These are phyloP conservation scores for Reinhardtius hippoglossoides DNA, from an alignment of 2,113 vertebrate genomes.

Conservation along the genomic window DNA sequence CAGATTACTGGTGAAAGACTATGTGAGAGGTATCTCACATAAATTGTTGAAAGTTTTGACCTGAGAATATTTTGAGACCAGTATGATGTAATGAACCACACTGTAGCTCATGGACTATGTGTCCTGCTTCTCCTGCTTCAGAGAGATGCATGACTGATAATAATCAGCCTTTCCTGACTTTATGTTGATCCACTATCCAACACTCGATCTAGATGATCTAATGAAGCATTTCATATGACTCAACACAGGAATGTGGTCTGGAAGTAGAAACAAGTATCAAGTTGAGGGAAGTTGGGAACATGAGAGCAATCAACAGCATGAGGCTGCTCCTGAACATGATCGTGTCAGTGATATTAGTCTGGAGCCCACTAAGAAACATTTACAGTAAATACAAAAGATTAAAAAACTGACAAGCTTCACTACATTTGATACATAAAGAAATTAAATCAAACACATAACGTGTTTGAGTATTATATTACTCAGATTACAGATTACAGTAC, in stretches of 20 bases:
- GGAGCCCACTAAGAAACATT: neutral
- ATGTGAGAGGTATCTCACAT: neutral
- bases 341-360: neutral
- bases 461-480: too few relatives aligned
- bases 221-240: slow-evolving; percentile 49
- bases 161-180: neutral
- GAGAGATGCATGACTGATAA: neutral
- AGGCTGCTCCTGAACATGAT: slow-evolving; percentile 3
- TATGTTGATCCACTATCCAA: neutral
- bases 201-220: slow-evolving; percentile 20
- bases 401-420: neutral
- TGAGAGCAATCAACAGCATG: slow-evolving; percentile 27
- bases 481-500: too few relatives aligned
- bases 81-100: neutral
- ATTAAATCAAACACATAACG: neutral
- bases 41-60: neutral
- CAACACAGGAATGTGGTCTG: slow-evolving; percentile 28
- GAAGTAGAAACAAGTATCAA: slow-evolving; percentile 30
- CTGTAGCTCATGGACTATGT: neutral
- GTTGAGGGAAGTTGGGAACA: slow-evolving; percentile 40
- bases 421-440: neutral
- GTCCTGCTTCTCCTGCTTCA: neutral
- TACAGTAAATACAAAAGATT: neutral
- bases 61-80: neutral
- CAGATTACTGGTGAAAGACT: neutral